Evolutionary conservation across 2,888 invertebrate genomes (phyloP).

Genomic region (Formica aserva): DNA sequence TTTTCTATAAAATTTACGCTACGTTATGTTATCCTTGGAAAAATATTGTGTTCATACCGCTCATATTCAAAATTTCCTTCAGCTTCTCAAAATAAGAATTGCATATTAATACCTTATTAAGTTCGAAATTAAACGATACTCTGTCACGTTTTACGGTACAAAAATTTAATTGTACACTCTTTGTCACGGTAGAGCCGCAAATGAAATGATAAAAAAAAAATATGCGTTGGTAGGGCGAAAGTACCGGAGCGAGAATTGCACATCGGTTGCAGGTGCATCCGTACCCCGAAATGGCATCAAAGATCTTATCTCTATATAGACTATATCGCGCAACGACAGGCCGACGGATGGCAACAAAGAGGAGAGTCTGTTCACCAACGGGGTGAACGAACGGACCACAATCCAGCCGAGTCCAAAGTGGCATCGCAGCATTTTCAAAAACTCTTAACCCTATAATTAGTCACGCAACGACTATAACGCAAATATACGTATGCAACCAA

Average conservation of each 20-base stretch:
- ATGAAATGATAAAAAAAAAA: conserved; percentile 25
- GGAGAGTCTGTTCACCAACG: conserved; percentile 61
- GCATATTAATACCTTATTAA: not conserved
- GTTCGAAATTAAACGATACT: conserved; percentile 6
- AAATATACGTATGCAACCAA: not conserved
- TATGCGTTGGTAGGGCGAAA: conserved; percentile 52
- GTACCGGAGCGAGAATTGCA: conserved; percentile 51
- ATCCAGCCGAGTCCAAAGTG: conserved; percentile 16
- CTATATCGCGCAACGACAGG: conserved; percentile 44
- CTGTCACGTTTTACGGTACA: not conserved
- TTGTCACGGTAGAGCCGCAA: not conserved
- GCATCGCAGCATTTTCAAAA: conserved; percentile 62
- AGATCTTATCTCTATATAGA: conserved; percentile 59
- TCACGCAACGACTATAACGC: conserved; percentile 58
- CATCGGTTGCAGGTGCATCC: conserved; percentile 64
- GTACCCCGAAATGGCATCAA: conserved; percentile 29
- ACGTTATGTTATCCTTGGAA: not conserved
- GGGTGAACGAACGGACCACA: conserved; percentile 58
- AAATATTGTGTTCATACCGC: not conserved
- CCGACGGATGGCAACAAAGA: conserved; percentile 55
- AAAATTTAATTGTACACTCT: conserved; percentile 26
- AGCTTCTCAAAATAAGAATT: not conserved
- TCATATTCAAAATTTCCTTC: not conserved
- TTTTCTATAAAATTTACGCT: not conserved
- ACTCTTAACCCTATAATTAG: conserved; percentile 62